Conservation (phyloP, 2,888 invertebrate species). For the Apotomis turbidana region DNA sequence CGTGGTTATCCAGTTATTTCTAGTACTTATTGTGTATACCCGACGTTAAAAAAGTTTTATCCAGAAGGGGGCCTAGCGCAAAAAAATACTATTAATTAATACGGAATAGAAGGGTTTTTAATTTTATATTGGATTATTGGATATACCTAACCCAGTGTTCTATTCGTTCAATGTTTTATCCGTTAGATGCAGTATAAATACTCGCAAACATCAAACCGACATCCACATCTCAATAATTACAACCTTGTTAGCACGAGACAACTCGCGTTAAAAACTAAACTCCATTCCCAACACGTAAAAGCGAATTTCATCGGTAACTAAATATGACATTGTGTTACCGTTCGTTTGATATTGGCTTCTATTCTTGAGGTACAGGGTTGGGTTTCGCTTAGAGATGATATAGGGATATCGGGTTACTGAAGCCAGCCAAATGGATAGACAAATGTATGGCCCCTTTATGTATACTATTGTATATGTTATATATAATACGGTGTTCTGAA, state of each 20-base stretch:
- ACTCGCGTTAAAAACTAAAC: background rate
- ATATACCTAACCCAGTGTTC: too few relatives aligned
- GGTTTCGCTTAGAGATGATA: constrained; percentile 37
- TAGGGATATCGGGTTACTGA: constrained; percentile 64
- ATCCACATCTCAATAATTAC: constrained; percentile 39
- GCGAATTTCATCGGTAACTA: background rate
- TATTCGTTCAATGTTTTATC: too few relatives aligned
- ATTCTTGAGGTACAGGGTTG: background rate
- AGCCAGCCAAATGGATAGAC: constrained; percentile 74
- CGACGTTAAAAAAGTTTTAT: too few relatives aligned
- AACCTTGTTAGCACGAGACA: constrained; percentile 16
- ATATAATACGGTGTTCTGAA: too few relatives aligned
- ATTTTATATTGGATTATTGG: too few relatives aligned
- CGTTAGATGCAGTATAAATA: background rate
- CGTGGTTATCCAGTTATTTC: too few relatives aligned
- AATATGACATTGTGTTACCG: constrained; percentile 1
- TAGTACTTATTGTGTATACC: too few relatives aligned
- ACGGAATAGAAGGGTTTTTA: too few relatives aligned
- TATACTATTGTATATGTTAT: constrained; percentile 4
- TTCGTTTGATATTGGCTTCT: constrained; percentile 28
- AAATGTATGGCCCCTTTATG: constrained; percentile 57
- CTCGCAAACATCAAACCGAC: constrained; percentile 51
- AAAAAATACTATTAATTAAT: too few relatives aligned
- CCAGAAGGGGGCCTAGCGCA: too few relatives aligned
- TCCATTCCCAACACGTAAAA: background rate